Percentiles rank a stretch among this genome's conserved stretches.
These are phyloP conservation scores for Lepisosteus osseus DNA, from an alignment of 2,113 vertebrate species.

Conservation along the genomic window DNA sequence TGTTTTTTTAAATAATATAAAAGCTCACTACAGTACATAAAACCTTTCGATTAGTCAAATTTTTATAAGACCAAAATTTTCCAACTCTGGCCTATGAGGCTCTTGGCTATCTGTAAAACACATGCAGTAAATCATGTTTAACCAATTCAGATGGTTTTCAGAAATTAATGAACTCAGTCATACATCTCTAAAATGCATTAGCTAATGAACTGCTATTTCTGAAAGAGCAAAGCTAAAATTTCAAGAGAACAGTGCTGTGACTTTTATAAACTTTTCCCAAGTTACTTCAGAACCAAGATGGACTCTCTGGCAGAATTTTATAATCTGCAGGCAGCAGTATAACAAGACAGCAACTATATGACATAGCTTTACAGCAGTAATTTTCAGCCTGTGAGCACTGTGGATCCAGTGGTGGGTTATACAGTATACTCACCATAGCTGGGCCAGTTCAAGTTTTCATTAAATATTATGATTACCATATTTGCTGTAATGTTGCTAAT, in stretches of 20 bases:
- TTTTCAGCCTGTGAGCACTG: no score
- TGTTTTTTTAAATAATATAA: neutral
- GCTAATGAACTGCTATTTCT: slow-evolving; percentile 29
- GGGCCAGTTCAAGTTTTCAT: no score
- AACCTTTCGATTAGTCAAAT: slow-evolving; percentile 4
- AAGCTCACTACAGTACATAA: neutral
- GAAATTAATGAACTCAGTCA: slow-evolving; percentile 33
- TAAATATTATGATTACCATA: no score
- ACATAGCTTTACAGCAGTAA: no score
- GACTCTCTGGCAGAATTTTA: no score
- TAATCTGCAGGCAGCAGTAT: no score
- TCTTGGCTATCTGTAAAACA: slow-evolving; percentile 17
- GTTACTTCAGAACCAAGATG: slow-evolving; percentile 7
- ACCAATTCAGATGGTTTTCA: slow-evolving; percentile 39
- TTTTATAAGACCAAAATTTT: neutral
- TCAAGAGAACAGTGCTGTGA: no score
- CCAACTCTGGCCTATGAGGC: slow-evolving; percentile 26
- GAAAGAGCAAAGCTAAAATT: no score
- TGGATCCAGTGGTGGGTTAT: no score
- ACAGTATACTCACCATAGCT: no score
- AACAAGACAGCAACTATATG: no score
- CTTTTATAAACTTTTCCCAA: neutral
- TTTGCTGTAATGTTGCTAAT: no score
- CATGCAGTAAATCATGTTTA: slow-evolving; percentile 27
- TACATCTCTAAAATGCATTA: slow-evolving; percentile 19